A percentile compares a stretch with the other conserved stretches of the same genome.
Evolutionary conservation across 2,888 invertebrate species (phyloP).

Genomic region (Athripsodes cinereus): DNA sequence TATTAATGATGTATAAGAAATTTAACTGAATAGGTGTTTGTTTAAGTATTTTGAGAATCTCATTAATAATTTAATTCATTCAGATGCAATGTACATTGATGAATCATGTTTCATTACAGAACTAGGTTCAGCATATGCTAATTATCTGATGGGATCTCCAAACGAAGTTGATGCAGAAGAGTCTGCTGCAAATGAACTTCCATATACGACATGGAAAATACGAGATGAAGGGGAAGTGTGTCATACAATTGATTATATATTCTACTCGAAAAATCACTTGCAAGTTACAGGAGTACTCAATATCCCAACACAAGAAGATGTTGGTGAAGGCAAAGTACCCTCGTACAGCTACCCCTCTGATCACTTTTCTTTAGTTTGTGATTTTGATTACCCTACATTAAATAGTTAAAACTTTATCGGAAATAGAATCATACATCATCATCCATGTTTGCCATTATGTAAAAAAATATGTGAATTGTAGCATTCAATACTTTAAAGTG

Average conservation of each 20-base stretch:
- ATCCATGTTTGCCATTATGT: no score
- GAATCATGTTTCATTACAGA: no score
- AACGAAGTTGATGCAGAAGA: slow-evolving; percentile 24
- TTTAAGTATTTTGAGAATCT: no score
- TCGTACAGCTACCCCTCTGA: slow-evolving; percentile 67
- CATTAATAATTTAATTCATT: no score
- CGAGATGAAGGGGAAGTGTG: slow-evolving; percentile 65
- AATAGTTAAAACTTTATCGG: background rate
- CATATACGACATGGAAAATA: slow-evolving; percentile 72
- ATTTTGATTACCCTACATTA: slow-evolving; percentile 39
- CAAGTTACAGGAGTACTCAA: slow-evolving; percentile 51
- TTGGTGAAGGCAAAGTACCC: slow-evolving; percentile 62
- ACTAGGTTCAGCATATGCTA: slow-evolving; percentile 25
- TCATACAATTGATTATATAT: slow-evolving; percentile 71
- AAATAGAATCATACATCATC: no score
- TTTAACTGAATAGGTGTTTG: no score
- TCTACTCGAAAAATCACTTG: slow-evolving; percentile 54
- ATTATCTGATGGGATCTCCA: slow-evolving; percentile 2
- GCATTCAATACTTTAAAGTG: no score
- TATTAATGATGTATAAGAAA: background rate
- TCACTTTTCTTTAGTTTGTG: slow-evolving; percentile 67
- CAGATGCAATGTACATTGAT: no score
- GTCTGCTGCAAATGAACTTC: slow-evolving; percentile 52
- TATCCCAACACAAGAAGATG: slow-evolving; percentile 59
- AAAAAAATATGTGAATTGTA: no score